phyloP scores from a whole-genome alignment of 2,113 vertebrate species.

The Planiliza haematocheilus region DNA sequence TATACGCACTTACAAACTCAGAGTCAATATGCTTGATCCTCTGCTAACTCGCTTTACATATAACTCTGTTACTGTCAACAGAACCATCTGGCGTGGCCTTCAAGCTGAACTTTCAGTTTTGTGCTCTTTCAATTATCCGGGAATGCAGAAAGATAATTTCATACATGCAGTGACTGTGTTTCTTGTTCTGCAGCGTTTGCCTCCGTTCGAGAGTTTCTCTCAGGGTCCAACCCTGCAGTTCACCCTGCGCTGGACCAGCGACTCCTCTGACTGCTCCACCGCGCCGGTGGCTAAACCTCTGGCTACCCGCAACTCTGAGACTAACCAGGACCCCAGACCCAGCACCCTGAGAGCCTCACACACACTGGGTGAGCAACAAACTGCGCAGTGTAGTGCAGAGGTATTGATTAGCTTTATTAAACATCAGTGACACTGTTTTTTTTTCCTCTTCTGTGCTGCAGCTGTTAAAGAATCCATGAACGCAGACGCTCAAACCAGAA shows the following conservation, averaged over 20 bases:
- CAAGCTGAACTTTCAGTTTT: too few relatives aligned
- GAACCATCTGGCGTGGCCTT: too few relatives aligned
- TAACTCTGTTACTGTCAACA: too few relatives aligned
- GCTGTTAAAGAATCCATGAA: slow-evolving; percentile 92
- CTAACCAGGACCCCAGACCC: slow-evolving; percentile 88
- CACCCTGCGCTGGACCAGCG: slow-evolving; percentile 95
- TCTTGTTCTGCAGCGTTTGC: slow-evolving; percentile 84
- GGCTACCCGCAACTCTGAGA: slow-evolving; percentile 95
- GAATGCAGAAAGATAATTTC: too few relatives aligned
- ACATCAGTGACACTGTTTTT: slow-evolving; percentile 4
- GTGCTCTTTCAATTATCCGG: too few relatives aligned
- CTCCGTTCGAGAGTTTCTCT: slow-evolving; percentile 98
- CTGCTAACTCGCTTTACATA: too few relatives aligned
- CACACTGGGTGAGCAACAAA: slow-evolving; percentile 85
- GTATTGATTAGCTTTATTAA: too few relatives aligned
- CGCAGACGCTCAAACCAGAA: slow-evolving; percentile 88
- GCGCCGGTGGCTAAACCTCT: slow-evolving; percentile 94
- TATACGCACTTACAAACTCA: too few relatives aligned
- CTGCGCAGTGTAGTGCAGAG: rapidly evolving
- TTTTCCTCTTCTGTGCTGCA: slow-evolving; percentile 56
- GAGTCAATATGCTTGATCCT: too few relatives aligned
- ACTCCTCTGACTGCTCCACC: slow-evolving; percentile 89
- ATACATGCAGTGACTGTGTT: background rate
- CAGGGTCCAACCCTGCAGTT: slow-evolving; percentile 99
- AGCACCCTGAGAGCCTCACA: slow-evolving; percentile 86